These are phyloP conservation scores for Halcyon chelicuti DNA, from an alignment of 2,797 vertebrate species.

Conservation along the genomic window DNA sequence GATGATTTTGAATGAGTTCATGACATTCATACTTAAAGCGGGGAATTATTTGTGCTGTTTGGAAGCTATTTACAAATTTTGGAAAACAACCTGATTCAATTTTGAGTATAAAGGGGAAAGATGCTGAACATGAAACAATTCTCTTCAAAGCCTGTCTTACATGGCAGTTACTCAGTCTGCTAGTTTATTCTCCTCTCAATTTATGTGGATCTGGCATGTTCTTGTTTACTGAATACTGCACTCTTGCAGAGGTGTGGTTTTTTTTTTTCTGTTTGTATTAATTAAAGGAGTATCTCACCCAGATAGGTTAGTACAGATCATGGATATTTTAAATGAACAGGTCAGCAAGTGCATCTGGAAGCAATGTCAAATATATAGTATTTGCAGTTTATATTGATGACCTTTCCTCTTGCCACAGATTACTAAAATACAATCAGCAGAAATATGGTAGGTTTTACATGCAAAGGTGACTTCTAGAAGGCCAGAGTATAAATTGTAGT, in stretches of 20 bases:
- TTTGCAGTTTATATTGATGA: conserved; percentile 65
- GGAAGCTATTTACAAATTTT: conserved; percentile 25
- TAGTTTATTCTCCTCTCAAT: conserved; percentile 5
- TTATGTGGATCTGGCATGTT: not conserved
- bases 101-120: conserved; percentile 1
- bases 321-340: conserved; percentile 34
- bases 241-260: accelerated
- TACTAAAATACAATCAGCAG: conserved; percentile 48
- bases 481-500: conserved; percentile 8
- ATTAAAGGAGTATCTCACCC: conserved; percentile 40
- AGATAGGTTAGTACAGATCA: conserved; percentile 10
- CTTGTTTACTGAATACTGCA: not conserved
- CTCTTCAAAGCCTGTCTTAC: not conserved
- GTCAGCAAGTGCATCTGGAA: conserved; percentile 43
- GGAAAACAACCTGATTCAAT: conserved; percentile 27
- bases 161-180: not conserved
- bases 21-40: conserved; percentile 26
- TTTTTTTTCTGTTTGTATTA: conserved; percentile 38
- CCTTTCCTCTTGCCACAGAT: conserved; percentile 57
- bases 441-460: conserved; percentile 37
- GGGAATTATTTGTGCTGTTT: conserved; percentile 5
- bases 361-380: conserved; percentile 50
- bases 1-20: conserved; percentile 60
- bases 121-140: not conserved
- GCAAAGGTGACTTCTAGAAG: conserved; percentile 31